Conservation (phyloP, 2,888 invertebrate species). For the Keiferia lycopersicella region DNA sequence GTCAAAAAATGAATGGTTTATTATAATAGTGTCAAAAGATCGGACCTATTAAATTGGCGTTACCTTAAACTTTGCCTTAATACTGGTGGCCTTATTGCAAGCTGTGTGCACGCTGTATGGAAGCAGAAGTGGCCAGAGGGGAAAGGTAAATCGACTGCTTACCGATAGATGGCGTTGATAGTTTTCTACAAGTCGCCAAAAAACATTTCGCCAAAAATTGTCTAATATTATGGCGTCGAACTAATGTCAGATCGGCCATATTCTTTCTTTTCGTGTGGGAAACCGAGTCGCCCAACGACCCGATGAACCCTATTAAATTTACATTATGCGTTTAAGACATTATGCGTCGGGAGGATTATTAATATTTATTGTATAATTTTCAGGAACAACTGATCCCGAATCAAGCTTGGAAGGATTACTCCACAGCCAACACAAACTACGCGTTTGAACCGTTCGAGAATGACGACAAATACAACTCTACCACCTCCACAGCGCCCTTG, state of each 20-base stretch:
- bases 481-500: constrained; percentile 51
- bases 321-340: too few species aligned
- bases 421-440: constrained; percentile 91
- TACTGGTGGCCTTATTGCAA: constrained; percentile 90
- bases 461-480: constrained; percentile 84
- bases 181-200: not conserved
- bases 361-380: too few species aligned
- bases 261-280: too few species aligned
- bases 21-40: too few species aligned
- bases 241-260: too few species aligned
- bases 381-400: constrained; percentile 92
- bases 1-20: too few species aligned
- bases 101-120: constrained; percentile 91
- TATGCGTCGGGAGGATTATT: too few species aligned
- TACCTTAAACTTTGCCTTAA: constrained; percentile 81
- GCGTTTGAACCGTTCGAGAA: constrained; percentile 94
- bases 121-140: constrained; percentile 44
- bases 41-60: too few species aligned
- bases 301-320: too few species aligned
- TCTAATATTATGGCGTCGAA: too few species aligned
- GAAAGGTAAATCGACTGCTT: constrained; percentile 14
- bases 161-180: not conserved
- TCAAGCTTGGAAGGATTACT: constrained; percentile 95
- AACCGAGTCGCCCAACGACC: too few species aligned
- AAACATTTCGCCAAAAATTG: too few species aligned